These are phyloP conservation scores for Globia sparganii DNA, from an alignment of 2,888 invertebrate genomes.

Conservation along the genomic window DNA sequence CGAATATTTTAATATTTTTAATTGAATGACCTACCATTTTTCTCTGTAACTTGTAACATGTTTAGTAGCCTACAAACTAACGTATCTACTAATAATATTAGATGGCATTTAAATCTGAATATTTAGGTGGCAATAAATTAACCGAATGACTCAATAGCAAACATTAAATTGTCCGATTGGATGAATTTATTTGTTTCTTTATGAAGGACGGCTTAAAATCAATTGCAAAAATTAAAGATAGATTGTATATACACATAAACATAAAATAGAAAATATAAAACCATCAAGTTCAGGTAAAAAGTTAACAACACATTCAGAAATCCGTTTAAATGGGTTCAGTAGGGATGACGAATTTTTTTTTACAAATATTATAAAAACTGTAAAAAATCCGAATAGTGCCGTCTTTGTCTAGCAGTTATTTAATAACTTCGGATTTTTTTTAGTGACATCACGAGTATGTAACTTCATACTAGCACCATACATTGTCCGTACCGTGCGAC, in stretches of 20 bases:
- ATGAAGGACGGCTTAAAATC: neutral
- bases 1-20: constrained; percentile 64
- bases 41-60: constrained; percentile 73
- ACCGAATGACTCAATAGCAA: neutral
- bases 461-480: neutral
- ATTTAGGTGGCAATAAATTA: neutral
- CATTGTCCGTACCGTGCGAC: neutral
- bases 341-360: neutral
- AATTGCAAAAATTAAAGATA: neutral
- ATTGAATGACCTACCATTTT: constrained; percentile 85
- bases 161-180: neutral
- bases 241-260: neutral
- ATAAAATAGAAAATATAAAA: neutral
- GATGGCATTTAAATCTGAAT: neutral
- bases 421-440: too few relatives aligned
- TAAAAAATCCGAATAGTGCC: too few relatives aligned
- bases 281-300: too few relatives aligned
- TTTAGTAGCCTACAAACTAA: neutral
- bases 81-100: neutral
- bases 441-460: neutral
- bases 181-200: neutral
- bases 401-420: too few relatives aligned
- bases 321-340: neutral
- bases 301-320: neutral
- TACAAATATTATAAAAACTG: neutral